These are phyloP conservation scores for Drosophila atroscutellata DNA, from an alignment of 2,888 invertebrate species.

Conservation along the genomic window DNA sequence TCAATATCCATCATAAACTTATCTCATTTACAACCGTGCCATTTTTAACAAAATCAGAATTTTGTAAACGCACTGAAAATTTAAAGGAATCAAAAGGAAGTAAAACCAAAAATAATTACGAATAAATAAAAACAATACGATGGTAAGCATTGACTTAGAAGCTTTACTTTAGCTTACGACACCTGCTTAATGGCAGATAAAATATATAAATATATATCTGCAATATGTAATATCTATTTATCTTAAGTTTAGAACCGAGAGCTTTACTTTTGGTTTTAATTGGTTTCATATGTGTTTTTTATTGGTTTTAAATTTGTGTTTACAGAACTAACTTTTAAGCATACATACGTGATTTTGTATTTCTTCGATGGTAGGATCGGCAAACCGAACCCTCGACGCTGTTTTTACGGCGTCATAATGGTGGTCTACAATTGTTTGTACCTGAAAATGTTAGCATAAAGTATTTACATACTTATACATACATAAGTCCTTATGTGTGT, in stretches of 20 bases:
- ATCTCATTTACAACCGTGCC: conserved; percentile 5
- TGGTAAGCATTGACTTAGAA: neutral
- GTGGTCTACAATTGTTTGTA: conserved; percentile 96
- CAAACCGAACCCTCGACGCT: conserved; percentile 94
- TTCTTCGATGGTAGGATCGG: conserved; percentile 87
- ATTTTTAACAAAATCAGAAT: conserved; percentile 4
- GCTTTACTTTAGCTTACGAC: neutral
- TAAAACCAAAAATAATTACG: conserved; percentile 6
- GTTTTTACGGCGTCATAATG: conserved; percentile 92
- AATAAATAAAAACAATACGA: neutral
- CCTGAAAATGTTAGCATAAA: conserved; percentile 86
- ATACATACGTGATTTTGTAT: conserved; percentile 72
- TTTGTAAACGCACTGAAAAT: conserved; percentile 1
- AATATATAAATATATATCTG: conserved; percentile 3
- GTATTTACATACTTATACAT: conserved; percentile 54
- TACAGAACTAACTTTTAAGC: conserved; percentile 11
- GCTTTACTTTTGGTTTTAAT: conserved; percentile 1
- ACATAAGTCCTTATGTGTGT: conserved; percentile 13
- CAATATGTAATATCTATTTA: conserved; percentile 4
- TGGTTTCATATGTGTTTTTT: conserved; percentile 3
- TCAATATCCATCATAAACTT: neutral
- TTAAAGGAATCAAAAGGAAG: neutral
- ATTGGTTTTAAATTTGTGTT: conserved; percentile 12
- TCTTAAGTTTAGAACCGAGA: conserved; percentile 12
- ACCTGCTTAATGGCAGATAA: conserved; percentile 10